Evolutionary conservation across 2,113 vertebrate genomes (phyloP), one percentile per base, ranked within the genome.

Genomic region (Notarius lentiginosus): DNA sequence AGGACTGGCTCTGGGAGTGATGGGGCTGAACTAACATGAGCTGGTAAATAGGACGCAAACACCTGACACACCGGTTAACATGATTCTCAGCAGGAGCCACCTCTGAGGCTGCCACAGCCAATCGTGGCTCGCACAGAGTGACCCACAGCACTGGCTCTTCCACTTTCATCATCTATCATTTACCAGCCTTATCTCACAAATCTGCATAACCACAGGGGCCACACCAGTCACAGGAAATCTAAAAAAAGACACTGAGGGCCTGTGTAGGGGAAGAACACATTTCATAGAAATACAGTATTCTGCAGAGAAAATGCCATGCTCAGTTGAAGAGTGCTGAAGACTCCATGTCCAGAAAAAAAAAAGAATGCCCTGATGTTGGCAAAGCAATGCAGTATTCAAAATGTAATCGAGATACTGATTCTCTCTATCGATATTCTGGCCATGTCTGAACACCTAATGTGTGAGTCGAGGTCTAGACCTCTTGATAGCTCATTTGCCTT

Each of bases 61-160:
- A 88, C 89, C 86, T 90, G 89, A 90, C 88, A 90, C 88, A 85
- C 86, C 88, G 80, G 90, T 90, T 91, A 88, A 81, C 82, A 22
- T 12, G 27, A 76, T 61, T 89, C 85, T 81, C 83, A 41, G 77
- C 70, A 55, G 80, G 89, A 87, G 73, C 22, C 80, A 49, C 85
- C 77, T 86, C 87, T 81, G 83, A 76, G 4, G 60, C 88, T 89
- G 87, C 84, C 89, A 86, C 15, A 41, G 87, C 85, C 86, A 88
- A 86, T 91, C 87, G 79, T 63, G 53, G 76, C 88, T 60, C 68
- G 27, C 72, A 86, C 41, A 5, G 79, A 47, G 84, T 82, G 84
- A 88, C 68, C 85, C 79, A 85, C 49, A 34, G 68, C 27, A 79
- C 53, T 82, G 81, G 51, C 22, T 76, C 84, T 53, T 68, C 49